Conservation (phyloP, 2,113 vertebrate species). For the Melanostigma gelatinosum region DNA sequence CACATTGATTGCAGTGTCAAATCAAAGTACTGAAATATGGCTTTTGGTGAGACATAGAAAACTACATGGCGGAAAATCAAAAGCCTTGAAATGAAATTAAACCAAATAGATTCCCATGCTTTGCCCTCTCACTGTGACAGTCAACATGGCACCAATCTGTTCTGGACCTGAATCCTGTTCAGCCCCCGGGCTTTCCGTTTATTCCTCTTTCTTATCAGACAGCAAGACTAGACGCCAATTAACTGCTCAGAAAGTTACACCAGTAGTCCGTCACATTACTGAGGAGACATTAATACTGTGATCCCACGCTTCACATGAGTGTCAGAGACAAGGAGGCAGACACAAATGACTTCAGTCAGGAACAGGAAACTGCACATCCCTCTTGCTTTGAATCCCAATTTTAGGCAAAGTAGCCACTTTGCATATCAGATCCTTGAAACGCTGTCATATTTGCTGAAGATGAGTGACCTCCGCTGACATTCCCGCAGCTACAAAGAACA, state of each 20-base stretch:
- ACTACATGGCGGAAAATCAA: constrained; percentile 33
- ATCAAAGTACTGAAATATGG: neutral
- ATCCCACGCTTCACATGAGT: constrained; percentile 43
- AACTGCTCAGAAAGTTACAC: constrained; percentile 34
- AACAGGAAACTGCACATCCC: constrained; percentile 27
- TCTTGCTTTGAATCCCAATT: constrained; percentile 19
- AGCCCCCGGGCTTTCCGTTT: constrained; percentile 42
- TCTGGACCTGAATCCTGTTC: constrained; percentile 38
- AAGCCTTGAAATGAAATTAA: constrained; percentile 25
- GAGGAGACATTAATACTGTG: constrained; percentile 53
- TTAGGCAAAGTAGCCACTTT: constrained; percentile 18
- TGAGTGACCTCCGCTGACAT: constrained; percentile 21
- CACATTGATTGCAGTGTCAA: constrained; percentile 16
- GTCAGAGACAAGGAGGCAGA: constrained; percentile 32
- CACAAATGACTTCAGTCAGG: constrained; percentile 1
- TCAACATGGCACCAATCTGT: constrained; percentile 54
- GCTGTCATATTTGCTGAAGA: constrained; percentile 16
- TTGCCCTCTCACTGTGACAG: constrained; percentile 74
- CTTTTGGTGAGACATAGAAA: neutral
- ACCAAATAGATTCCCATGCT: constrained; percentile 54
- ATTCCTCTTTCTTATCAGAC: constrained; percentile 32
- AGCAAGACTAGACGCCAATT: constrained; percentile 38
- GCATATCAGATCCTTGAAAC: constrained; percentile 32
- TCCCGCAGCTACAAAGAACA: constrained; percentile 37
- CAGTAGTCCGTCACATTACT: constrained; percentile 22